Base-by-base conservation (phyloP, 2,888 invertebrate species). In the Heliconius ismenius region DNA sequence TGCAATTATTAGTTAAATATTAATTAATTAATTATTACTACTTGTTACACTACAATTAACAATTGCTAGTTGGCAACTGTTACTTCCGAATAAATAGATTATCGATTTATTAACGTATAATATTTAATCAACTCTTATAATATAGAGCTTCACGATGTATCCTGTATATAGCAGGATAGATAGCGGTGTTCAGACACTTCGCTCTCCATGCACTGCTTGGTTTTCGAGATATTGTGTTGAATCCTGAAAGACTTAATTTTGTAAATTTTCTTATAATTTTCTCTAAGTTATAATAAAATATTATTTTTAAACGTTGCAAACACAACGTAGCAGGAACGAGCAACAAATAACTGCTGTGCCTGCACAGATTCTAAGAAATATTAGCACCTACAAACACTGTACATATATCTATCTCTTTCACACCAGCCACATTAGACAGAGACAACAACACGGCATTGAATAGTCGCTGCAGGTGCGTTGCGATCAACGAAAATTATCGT, bases 321-420 rank as follows among this genome's bases (percentile, higher is more conserved):
- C 63, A n/a, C 13, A 43, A 69, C 28, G 32, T 26, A 28, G 24
- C 76, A 78, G 77, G 79, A 80, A 83, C 81, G 79, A 81, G 77
- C 79, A 80, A 81, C 73, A 77, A 80, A 82, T 70, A 78, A 73
- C 75, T 76, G 72, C 76, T 76, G 80, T 79, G 79, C 76, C 81
- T 76, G 81, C 81, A 81, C 81, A 85, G 85, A 84, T 89, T 89
- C 89, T 86, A 73, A 83, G 89, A 90, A 90, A 58, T 70, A 36
- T 91, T 91, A 89, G 85, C 90, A 86, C 86, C 85, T 83, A 81
- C 73, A 81, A 79, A 49, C 65, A 75, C 76, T 78, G 73, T 76
- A 73, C 39, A 80, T 54, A 69, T 65, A 60, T 62, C 80, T 73
- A 43, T 88, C 90, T 81, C 85, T 80, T 73, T 88, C 81, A 68